Conservation (phyloP, 2,797 vertebrate genomes). For the Sebastes dallii region DNA sequence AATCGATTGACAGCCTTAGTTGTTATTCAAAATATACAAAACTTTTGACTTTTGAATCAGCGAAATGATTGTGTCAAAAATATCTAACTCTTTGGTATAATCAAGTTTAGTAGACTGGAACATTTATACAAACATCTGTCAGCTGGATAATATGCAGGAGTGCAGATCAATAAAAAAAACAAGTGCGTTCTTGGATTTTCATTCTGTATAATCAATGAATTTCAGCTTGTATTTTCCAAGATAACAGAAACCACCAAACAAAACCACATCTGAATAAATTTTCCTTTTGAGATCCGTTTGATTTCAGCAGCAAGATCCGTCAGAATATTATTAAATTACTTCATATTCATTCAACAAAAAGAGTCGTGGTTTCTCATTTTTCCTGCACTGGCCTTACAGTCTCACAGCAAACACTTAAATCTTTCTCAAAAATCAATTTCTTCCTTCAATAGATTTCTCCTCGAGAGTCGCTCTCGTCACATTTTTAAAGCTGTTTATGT, state of each 20-base stretch:
- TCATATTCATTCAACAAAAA: slow-evolving; percentile 34
- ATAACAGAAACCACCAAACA: slow-evolving; percentile 38
- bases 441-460: slow-evolving; percentile 38
- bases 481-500: slow-evolving; percentile 53
- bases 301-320: slow-evolving; percentile 19
- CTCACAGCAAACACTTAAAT: slow-evolving; percentile 30
- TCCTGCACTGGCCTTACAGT: neutral
- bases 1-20: neutral
- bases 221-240: slow-evolving; percentile 17
- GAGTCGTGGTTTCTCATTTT: neutral
- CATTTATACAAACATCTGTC: slow-evolving; percentile 16
- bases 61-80: slow-evolving; percentile 7
- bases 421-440: slow-evolving; percentile 32
- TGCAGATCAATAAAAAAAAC: slow-evolving; percentile 38
- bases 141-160: slow-evolving; percentile 15
- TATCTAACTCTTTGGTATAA: neutral
- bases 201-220: slow-evolving; percentile 32
- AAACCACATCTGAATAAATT: slow-evolving; percentile 13
- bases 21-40: neutral
- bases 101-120: neutral
- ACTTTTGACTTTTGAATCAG: neutral
- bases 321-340: slow-evolving; percentile 36
- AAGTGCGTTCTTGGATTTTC: slow-evolving; percentile 31
- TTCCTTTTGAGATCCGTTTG: slow-evolving; percentile 25
- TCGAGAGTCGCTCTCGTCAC: slow-evolving; percentile 26